A percentile compares a stretch with the other conserved stretches of the same genome.
Conservation (phyloP, 2,113 vertebrate genomes). For the Meleagris gallopavo region DNA sequence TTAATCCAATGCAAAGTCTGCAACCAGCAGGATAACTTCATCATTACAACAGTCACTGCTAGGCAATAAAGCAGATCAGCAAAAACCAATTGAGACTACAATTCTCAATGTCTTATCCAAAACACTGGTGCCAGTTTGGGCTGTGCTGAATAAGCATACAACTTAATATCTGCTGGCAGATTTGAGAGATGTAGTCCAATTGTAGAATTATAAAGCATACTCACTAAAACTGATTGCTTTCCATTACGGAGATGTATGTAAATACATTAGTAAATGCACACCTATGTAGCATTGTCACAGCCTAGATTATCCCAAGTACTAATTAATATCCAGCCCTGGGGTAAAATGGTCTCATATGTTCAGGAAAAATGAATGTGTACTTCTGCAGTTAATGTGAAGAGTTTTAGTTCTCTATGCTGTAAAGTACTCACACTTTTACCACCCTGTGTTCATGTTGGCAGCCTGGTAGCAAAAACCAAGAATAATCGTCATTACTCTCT, state of each 20-base stretch:
- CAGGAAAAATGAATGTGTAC: background rate
- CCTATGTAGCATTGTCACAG: background rate
- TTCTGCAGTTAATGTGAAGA: background rate
- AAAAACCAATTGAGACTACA: background rate
- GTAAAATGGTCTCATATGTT: background rate
- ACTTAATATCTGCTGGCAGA: background rate
- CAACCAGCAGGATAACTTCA: background rate
- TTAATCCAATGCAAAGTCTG: constrained; percentile 7
- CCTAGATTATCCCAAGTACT: background rate
- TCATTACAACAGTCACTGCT: background rate
- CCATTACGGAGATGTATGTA: background rate
- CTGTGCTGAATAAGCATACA: background rate
- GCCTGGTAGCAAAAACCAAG: background rate
- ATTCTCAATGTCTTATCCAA: background rate
- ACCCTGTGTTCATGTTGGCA: background rate
- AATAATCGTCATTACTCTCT: background rate
- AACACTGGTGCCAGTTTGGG: background rate
- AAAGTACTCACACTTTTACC: background rate
- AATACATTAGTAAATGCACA: background rate
- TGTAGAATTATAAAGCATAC: background rate
- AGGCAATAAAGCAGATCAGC: background rate
- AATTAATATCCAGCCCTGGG: background rate
- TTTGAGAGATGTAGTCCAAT: background rate
- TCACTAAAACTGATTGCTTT: background rate
- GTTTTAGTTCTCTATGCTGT: background rate